Evolutionary conservation across 2,797 vertebrate genomes (phyloP), one percentile per base, ranked within the genome.

Genomic region (Hippocampus kuda): DNA sequence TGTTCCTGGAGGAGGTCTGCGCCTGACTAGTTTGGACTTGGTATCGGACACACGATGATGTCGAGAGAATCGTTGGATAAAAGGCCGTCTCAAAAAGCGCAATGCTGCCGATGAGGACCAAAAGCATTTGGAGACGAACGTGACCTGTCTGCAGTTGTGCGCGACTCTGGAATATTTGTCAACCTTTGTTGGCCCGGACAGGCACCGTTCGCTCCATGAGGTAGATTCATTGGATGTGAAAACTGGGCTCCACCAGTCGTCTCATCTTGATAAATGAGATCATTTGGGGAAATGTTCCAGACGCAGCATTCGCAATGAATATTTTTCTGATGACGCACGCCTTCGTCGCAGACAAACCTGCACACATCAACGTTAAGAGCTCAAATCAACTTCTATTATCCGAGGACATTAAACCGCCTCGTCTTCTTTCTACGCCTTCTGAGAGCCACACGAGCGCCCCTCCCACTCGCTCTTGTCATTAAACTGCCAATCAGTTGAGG

Each of bases 401-500:
- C 72, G 74, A 75, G 68, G 75, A 77, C 77, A 77, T 80, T 72
- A 74, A 82, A 75, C 82, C 63, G 46, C 63, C 70, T 67, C 1
- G 10, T 74, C 83, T 88, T 77, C 78, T 81, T 75, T 78, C 65
- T 70, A 70, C 79, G 77, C 81, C 75, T 15, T 41, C 41, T 64
- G 3, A 24, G 24, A 41, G 44, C 24, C 22, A 42, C 61, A 13
- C 18, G 1, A 41, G 1, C 22, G 10, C 20, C 22, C 62, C 22
- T 65, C 74, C 66, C 53, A 70, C 70, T 76, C 76, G 10, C 20
- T 53, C 41, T 61, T 73, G 80, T 86, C 88, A 85, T 90, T 89
- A 90, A 89, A 75, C 80, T 90, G 89, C 85, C 91, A 90, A 86
- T 91, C 89, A 89, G 76, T 84, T 78, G 79, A 75, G 81, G 80